phyloP scores from a whole-genome alignment of 2,797 vertebrate genomes.

The Phalloptychus januarius region DNA sequence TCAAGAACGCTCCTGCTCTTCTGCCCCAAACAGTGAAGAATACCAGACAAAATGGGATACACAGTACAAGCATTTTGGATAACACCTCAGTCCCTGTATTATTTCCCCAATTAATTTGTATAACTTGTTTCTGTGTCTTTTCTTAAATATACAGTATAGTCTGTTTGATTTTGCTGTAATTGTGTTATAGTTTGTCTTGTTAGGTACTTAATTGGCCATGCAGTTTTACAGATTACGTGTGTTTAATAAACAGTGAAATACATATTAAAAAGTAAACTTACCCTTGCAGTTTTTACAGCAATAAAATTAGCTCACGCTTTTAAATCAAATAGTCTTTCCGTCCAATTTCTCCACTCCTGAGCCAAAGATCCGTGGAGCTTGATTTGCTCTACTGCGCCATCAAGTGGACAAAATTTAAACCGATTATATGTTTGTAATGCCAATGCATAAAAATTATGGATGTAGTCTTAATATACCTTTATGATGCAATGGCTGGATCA shows the following conservation, averaged over 20 bases:
- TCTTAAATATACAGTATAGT: neutral
- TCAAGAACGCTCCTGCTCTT: constrained; percentile 63
- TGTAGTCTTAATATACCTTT: neutral
- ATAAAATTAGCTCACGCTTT: neutral
- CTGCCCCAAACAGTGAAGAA: constrained; percentile 55
- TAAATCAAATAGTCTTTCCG: neutral
- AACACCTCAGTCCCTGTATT: neutral
- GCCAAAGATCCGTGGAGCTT: neutral
- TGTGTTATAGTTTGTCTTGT: constrained; percentile 15
- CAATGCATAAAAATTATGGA: neutral
- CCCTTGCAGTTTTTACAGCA: neutral
- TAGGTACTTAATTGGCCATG: neutral
- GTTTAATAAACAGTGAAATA: constrained; percentile 22
- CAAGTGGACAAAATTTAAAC: neutral
- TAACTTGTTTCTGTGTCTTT: constrained; percentile 12
- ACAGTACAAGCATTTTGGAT: constrained; percentile 47
- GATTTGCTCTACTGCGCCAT: neutral
- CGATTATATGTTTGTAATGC: neutral
- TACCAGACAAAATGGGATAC: constrained; percentile 6
- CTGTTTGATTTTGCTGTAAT: constrained; percentile 11
- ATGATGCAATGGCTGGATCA: neutral
- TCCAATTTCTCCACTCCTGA: neutral
- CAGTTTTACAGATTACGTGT: constrained; percentile 11
- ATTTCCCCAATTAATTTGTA: neutral
- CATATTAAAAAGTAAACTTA: neutral